Evolutionary conservation across 2,113 vertebrate species (phyloP).

Genomic region (Podiceps cristatus): DNA sequence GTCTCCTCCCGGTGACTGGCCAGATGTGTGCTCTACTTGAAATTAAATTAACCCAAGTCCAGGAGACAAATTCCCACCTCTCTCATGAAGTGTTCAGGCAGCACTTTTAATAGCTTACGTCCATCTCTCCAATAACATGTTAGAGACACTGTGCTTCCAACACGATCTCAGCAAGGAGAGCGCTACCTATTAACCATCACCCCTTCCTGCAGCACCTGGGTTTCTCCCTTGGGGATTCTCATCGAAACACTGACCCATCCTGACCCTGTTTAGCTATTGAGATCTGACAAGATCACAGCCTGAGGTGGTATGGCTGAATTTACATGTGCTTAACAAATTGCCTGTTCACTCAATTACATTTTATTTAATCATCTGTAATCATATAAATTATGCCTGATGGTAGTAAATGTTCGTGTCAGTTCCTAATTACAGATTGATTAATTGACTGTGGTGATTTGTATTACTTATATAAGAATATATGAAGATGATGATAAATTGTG

Average conservation of each 20-base stretch:
- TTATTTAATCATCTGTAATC: slow-evolving; percentile 88
- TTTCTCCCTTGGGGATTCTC: background rate
- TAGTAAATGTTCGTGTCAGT: slow-evolving; percentile 83
- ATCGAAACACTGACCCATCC: background rate
- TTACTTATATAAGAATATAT: slow-evolving; percentile 80
- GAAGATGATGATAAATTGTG: slow-evolving; percentile 76
- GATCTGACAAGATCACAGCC: slow-evolving; percentile 62
- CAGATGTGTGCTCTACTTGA: background rate
- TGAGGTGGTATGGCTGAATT: slow-evolving; percentile 73
- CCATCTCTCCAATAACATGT: background rate
- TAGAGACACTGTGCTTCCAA: background rate
- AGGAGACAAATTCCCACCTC: slow-evolving; percentile 39
- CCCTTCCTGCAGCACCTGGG: background rate
- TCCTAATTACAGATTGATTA: slow-evolving; percentile 86
- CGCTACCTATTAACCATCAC: background rate
- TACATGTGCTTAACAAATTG: slow-evolving; percentile 83
- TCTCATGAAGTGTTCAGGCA: slow-evolving; percentile 26
- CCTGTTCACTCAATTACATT: slow-evolving; percentile 84
- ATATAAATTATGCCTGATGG: slow-evolving; percentile 87
- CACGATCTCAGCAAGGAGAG: background rate
- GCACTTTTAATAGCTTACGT: slow-evolving; percentile 19
- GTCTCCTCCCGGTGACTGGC: background rate
- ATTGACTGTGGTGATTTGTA: slow-evolving; percentile 76
- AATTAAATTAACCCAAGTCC: slow-evolving; percentile 51
- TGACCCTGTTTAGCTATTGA: slow-evolving; percentile 6